Evolutionary conservation across 2,888 invertebrate species (phyloP).

Genomic region (Cerastoderma edule): DNA sequence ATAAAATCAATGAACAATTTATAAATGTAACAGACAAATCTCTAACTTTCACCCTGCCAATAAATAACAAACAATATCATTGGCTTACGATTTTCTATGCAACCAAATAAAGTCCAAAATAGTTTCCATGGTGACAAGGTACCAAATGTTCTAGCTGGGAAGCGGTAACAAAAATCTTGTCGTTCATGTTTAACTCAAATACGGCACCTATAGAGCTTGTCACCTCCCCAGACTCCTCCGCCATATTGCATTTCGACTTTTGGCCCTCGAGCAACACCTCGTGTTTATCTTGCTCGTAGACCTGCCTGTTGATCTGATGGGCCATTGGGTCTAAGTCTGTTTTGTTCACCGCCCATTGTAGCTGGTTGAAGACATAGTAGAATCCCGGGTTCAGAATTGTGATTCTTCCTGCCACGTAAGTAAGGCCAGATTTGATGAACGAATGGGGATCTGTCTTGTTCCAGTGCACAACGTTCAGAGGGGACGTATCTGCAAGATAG

Average conservation of each 20-base stretch:
- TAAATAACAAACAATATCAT: too few relatives aligned
- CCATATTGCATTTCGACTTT: slow-evolving; percentile 16
- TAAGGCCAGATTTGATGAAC: background rate
- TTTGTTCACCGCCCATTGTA: slow-evolving; percentile 7
- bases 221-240: background rate
- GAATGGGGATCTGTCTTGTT: background rate
- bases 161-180: slow-evolving; percentile 20
- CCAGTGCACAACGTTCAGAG: slow-evolving; percentile 4
- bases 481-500: background rate
- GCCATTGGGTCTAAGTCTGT: background rate
- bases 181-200: slow-evolving; percentile 1
- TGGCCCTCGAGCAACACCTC: slow-evolving; percentile 15
- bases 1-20: too few relatives aligned
- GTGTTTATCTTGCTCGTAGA: background rate
- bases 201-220: slow-evolving; percentile 26
- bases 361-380: slow-evolving; percentile 25
- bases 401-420: slow-evolving; percentile 4
- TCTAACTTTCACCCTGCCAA: too few relatives aligned
- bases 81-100: too few relatives aligned
- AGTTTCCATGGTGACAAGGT: slow-evolving; percentile 19
- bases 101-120: slow-evolving; percentile 22
- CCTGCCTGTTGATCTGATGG: background rate
- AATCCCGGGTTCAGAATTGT: slow-evolving; percentile 7
- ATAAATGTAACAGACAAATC: too few relatives aligned
- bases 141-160: slow-evolving; percentile 1